Evolutionary conservation across 2,888 invertebrate species (phyloP), one percentile per base, ranked within the genome.

Genomic region (Camponotus fellah): DNA sequence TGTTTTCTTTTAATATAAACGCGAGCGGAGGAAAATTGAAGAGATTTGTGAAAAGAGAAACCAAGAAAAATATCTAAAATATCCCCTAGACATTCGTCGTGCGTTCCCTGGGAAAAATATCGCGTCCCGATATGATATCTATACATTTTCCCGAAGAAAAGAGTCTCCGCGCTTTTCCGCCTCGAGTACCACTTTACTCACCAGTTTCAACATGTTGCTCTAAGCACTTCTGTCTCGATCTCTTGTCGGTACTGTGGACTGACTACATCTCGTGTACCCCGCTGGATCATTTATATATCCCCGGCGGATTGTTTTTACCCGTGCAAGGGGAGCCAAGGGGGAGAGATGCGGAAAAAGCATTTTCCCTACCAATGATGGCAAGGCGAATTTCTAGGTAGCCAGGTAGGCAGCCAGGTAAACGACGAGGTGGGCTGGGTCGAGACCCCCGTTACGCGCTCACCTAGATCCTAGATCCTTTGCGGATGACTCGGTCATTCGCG

Each of bases 161-260:
- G 58, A 46, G 58, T 37, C 60, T 12, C 64, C 3, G 8, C 40
- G 21, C 12, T 75, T 10, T 10, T 3, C 46, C 75, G 12, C 65
- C 56, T n/a, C 66, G 32, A 40, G 12, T 65, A n/a, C 14, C 40
- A 49, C 32, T 62, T 46, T 89, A 94, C 96, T 96, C 95, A 96
- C 96, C 96, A 96, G 95, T 92, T 96, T 96, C 95, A 95, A 96
- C 96, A 96, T 96, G 94, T 95, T 96, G 95, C 91, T 91, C 82
- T 86, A 66, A 74, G 90, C 87, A 85, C 76, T 75, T 77, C 26
- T 26, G 26, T 26, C 43, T 58, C 43, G 82, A 69, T 80, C 58
- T 79, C 60, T 65, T 10, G 83, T 85, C 87, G 89, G 90, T 92
- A 91, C 90, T 87, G 65, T n/a, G 56, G 92, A 93, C 93, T 92